These are phyloP conservation scores for Drosophila cardini DNA, from an alignment of 1,140 invertebrate species.

Conservation along the genomic window DNA sequence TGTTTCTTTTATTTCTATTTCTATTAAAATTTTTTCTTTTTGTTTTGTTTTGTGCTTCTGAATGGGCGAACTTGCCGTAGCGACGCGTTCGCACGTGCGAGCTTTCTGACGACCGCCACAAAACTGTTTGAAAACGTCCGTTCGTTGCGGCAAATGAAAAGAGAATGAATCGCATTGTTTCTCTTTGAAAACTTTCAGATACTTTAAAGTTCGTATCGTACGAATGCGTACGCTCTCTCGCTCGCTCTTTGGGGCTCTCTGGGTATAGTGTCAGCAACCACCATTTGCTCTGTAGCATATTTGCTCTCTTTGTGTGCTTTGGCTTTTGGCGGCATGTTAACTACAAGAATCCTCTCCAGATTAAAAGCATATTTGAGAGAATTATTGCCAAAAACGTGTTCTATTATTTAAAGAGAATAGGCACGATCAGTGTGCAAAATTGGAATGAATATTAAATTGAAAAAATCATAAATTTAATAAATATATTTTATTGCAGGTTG, in stretches of 20 bases:
- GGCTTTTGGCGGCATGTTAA: conserved; percentile 27
- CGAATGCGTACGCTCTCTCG: conserved; percentile 18
- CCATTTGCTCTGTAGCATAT: conserved; percentile 37
- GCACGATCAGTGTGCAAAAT: conserved; percentile 19
- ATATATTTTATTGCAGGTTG: not conserved
- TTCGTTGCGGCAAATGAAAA: conserved; percentile 52
- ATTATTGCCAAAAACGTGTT: conserved; percentile 33
- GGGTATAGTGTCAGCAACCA: conserved; percentile 34
- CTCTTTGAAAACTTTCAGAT: conserved; percentile 48
- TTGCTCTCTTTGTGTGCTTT: conserved; percentile 31
- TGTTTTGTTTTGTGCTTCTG: conserved; percentile 41
- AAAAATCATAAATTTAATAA: not conserved
- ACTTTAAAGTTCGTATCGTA: conserved; percentile 26
- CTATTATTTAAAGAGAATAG: not conserved
- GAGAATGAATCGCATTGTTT: conserved; percentile 43
- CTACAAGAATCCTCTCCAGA: conserved; percentile 12
- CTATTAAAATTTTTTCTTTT: conserved; percentile 10
- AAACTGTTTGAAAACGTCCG: conserved; percentile 46
- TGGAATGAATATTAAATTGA: conserved; percentile 7
- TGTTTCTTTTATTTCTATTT: conserved; percentile 35
- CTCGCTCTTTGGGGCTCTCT: conserved; percentile 16
- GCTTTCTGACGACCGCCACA: conserved; percentile 59
- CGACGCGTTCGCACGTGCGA: conserved; percentile 57
- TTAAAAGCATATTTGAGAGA: conserved; percentile 25
- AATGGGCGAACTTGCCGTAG: conserved; percentile 39